These are phyloP conservation scores for Oxyteleia sp. DNA, from an alignment of 2,888 invertebrate genomes.

Conservation along the genomic window DNA sequence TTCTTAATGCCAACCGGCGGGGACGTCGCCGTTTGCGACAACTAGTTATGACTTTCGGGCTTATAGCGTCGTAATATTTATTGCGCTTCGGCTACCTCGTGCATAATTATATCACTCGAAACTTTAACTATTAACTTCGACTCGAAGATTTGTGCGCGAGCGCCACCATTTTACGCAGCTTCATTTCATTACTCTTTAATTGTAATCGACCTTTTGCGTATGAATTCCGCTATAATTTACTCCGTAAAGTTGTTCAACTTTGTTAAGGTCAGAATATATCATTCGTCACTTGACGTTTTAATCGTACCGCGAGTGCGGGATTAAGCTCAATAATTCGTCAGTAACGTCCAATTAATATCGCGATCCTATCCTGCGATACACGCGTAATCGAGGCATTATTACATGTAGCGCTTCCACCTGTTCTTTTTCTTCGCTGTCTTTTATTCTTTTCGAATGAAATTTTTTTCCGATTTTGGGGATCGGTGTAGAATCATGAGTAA, in stretches of 20 bases:
- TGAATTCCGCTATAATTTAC: conserved; percentile 41
- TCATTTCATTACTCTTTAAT: conserved; percentile 53
- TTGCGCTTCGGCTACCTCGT: conserved; percentile 77
- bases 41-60: too few species aligned
- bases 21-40: too few species aligned
- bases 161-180: conserved; percentile 38
- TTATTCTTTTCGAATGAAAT: too few species aligned
- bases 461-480: too few species aligned
- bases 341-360: conserved; percentile 38
- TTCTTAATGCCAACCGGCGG: too few species aligned
- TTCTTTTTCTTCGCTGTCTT: too few species aligned
- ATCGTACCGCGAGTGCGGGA: conserved; percentile 13
- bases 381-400: too few species aligned
- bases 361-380: too few species aligned
- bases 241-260: conserved; percentile 42
- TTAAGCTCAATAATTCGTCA: conserved; percentile 28
- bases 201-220: conserved; percentile 49
- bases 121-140: conserved; percentile 74
- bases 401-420: too few species aligned
- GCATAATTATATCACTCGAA: conserved; percentile 67
- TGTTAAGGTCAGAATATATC: conserved; percentile 42
- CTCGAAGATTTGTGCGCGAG: conserved; percentile 49
- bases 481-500: too few species aligned
- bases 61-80: conserved; percentile 80
- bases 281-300: conserved; percentile 29